Evolutionary conservation across 2,113 vertebrate species (phyloP).

Genomic region (Colius striatus): DNA sequence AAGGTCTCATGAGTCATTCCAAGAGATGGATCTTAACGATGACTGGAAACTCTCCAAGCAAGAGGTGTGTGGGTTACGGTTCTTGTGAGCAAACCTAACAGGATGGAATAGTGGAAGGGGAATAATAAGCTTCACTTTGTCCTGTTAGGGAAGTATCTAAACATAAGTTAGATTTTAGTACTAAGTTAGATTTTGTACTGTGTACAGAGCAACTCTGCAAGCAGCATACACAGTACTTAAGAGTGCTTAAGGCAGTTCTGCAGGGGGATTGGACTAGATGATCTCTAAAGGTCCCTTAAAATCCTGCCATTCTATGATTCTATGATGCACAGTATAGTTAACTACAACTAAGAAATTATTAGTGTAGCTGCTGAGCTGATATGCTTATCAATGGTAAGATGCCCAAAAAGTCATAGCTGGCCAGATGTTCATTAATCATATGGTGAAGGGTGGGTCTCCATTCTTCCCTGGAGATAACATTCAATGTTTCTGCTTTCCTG

Average conservation of each 20-base stretch:
- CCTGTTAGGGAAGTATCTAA: not conserved
- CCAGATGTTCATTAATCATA: not conserved
- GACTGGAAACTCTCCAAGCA: constrained; percentile 95
- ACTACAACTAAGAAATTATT: not conserved
- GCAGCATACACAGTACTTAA: not conserved
- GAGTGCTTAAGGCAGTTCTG: not conserved
- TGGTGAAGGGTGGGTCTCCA: not conserved
- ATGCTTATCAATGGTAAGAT: not conserved
- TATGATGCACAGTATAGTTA: not conserved
- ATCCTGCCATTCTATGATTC: too few relatives aligned
- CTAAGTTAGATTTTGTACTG: not conserved
- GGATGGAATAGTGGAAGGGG: not conserved
- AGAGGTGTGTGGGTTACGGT: constrained; percentile 79
- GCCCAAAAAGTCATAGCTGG: not conserved
- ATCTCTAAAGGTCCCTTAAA: too few relatives aligned
- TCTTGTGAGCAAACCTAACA: not conserved
- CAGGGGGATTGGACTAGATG: too few relatives aligned
- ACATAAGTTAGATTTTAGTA: not conserved
- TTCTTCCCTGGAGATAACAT: not conserved
- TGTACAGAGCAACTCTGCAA: not conserved
- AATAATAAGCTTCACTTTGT: not conserved
- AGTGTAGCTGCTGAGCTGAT: not conserved
- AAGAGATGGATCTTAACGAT: constrained; percentile 98
- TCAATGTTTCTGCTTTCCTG: not conserved
- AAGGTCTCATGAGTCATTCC: constrained; percentile 95